phyloP scores from a whole-genome alignment of 1,140 invertebrate genomes.

The Bombus terrestris region DNA sequence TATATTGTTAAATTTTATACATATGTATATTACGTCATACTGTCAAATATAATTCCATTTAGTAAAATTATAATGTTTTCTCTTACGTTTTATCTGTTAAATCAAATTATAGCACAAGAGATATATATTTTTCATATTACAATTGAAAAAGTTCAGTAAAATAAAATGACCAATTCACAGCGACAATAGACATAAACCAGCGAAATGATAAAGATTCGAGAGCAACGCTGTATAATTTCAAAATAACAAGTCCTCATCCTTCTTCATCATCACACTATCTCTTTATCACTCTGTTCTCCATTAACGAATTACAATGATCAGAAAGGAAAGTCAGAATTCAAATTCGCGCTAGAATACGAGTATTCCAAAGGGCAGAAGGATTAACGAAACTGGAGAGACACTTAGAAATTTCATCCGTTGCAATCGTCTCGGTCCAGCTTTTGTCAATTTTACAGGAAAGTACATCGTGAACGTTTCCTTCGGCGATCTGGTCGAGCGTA shows the following conservation, averaged over 20 bases:
- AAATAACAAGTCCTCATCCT: neutral
- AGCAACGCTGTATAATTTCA: neutral
- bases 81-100: too few species aligned
- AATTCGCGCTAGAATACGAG: neutral
- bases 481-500: neutral
- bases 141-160: too few species aligned
- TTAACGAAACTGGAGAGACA: slow-evolving; percentile 27
- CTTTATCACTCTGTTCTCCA: neutral
- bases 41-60: too few species aligned
- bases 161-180: neutral
- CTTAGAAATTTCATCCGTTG: neutral
- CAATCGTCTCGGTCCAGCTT: neutral
- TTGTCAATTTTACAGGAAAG: slow-evolving; percentile 11
- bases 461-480: neutral
- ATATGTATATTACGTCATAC: too few species aligned
- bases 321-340: neutral
- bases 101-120: too few species aligned
- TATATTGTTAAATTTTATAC: too few species aligned
- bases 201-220: neutral
- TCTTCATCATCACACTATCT: too few species aligned
- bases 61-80: too few species aligned
- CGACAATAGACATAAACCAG: neutral
- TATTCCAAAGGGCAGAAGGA: neutral
- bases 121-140: too few species aligned
- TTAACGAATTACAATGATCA: slow-evolving; percentile 4